phyloP scores from a whole-genome alignment of 2,797 vertebrate genomes.

The Enteromius unitaeniatus region DNA sequence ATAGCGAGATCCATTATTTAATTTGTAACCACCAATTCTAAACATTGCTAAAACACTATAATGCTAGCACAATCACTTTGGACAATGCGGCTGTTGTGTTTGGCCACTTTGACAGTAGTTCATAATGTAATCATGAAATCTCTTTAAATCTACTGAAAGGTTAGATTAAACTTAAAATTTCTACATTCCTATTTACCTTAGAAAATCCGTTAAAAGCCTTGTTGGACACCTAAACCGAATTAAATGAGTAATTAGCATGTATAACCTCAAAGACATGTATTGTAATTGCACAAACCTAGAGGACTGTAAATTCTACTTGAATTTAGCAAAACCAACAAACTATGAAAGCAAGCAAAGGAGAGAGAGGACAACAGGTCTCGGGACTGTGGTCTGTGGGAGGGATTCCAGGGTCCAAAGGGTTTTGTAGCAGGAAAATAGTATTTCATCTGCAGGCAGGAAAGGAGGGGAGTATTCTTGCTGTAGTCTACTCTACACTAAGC shows the following conservation, averaged over 20 bases:
- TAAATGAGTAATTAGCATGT: constrained; percentile 71
- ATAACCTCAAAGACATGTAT: constrained; percentile 43
- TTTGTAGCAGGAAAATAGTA: constrained; percentile 65
- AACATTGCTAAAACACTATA: background rate
- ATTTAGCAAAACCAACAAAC: constrained; percentile 51
- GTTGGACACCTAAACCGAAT: constrained; percentile 80
- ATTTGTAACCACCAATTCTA: background rate
- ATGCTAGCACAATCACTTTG: background rate
- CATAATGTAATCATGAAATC: constrained; percentile 9
- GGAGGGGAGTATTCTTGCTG: constrained; percentile 66
- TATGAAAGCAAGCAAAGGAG: constrained; percentile 64
- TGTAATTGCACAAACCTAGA: constrained; percentile 43
- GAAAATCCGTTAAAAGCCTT: constrained; percentile 87
- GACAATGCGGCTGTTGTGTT: constrained; percentile 4
- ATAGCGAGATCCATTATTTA: background rate
- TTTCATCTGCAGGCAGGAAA: constrained; percentile 61
- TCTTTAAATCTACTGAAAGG: background rate
- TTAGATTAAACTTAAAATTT: constrained; percentile 18
- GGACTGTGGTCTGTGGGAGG: constrained; percentile 60
- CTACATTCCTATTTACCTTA: constrained; percentile 77
- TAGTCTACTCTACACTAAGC: constrained; percentile 83
- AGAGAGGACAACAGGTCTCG: constrained; percentile 64
- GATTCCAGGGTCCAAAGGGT: constrained; percentile 68
- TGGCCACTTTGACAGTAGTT: constrained; percentile 21
- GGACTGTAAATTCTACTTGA: constrained; percentile 59